Evolutionary conservation across 2,888 invertebrate genomes (phyloP).

Genomic region (Dione juno): DNA sequence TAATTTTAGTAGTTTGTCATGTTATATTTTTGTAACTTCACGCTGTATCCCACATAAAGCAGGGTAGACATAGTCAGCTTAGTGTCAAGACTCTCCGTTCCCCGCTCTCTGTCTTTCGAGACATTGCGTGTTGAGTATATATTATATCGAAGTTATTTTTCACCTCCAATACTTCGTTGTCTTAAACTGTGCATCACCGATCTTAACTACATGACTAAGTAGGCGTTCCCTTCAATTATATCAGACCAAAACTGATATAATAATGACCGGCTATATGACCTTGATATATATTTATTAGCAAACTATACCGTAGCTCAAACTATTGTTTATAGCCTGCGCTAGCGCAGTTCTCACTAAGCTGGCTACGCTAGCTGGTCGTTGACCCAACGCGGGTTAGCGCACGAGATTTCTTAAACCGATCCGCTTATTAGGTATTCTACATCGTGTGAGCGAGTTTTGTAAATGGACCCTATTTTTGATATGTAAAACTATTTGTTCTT

Average conservation of each 20-base stretch:
- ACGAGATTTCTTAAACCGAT: constrained; percentile 79
- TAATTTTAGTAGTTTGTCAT: too few species aligned
- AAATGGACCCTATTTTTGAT: constrained; percentile 57
- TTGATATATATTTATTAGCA: constrained; percentile 39
- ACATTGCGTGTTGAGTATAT: too few species aligned
- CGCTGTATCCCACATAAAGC: too few species aligned
- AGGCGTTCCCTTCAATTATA: constrained; percentile 37
- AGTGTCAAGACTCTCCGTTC: too few species aligned
- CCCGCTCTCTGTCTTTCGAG: too few species aligned
- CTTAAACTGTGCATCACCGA: not conserved
- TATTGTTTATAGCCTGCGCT: constrained; percentile 67
- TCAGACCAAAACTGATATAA: constrained; percentile 28
- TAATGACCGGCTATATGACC: constrained; percentile 27
- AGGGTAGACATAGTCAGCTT: too few species aligned
- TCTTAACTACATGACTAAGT: constrained; percentile 32
- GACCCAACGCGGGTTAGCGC: constrained; percentile 74
- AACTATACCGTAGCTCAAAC: constrained; percentile 57
- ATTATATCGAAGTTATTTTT: too few species aligned
- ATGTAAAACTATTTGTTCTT: constrained; percentile 50
- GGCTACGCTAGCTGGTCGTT: constrained; percentile 56
- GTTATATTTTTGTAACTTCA: too few species aligned
- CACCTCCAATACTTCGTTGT: not conserved
- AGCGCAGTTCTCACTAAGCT: constrained; percentile 64
- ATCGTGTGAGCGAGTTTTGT: constrained; percentile 59
- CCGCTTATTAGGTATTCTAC: constrained; percentile 77